Conservation (phyloP, 2,113 vertebrate genomes). For the Rhynchopsitta pachyrhyncha region DNA sequence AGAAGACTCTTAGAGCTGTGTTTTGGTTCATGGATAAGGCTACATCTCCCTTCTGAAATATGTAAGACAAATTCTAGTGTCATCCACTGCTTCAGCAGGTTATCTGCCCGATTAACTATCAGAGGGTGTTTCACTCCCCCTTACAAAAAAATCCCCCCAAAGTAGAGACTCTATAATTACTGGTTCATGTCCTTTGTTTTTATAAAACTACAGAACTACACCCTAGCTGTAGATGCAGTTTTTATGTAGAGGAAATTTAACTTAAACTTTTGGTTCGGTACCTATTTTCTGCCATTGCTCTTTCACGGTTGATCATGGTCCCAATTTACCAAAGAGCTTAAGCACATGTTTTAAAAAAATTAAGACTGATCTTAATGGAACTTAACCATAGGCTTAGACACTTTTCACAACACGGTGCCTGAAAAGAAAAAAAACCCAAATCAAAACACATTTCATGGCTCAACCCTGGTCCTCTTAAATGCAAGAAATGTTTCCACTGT, state of each 20-base stretch:
- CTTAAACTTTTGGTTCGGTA: not conserved
- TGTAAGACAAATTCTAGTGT: not conserved
- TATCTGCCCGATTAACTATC: not conserved
- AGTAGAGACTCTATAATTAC: not conserved
- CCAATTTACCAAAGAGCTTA: not conserved
- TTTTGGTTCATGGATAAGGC: not conserved
- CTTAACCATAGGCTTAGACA: not conserved
- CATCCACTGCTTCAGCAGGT: not conserved
- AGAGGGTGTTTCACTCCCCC: not conserved
- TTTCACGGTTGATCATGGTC: not conserved
- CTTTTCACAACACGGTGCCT: conserved; percentile 5
- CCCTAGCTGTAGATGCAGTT: not conserved
- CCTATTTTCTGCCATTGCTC: conserved; percentile 35
- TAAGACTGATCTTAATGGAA: conserved; percentile 20
- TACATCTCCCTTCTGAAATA: not conserved
- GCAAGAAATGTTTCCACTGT: not conserved
- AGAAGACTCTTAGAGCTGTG: not conserved
- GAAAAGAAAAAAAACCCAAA: not conserved
- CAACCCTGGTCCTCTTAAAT: conserved; percentile 25
- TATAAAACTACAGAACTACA: not conserved
- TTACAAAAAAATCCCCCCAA: not conserved
- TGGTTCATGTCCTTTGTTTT: not conserved
- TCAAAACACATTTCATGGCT: conserved; percentile 18
- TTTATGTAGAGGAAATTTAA: not conserved
- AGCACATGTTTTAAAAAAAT: not conserved